A percentile compares a stretch with the other conserved stretches of the same genome.
phyloP scores from a whole-genome alignment of 2,113 vertebrate species.

The Anguilla japonica region DNA sequence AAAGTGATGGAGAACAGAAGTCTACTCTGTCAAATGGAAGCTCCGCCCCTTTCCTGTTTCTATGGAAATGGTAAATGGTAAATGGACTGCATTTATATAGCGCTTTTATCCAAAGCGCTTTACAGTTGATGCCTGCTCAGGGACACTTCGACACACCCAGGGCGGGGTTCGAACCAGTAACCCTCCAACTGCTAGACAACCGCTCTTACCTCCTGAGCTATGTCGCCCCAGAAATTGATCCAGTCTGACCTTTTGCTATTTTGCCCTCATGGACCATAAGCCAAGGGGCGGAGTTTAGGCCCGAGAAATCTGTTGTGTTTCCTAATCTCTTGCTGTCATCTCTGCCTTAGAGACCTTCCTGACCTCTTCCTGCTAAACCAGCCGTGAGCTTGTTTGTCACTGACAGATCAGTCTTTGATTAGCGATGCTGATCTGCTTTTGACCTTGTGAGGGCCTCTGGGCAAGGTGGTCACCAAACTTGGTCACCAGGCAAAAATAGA shows the following conservation, averaged over 20 bases:
- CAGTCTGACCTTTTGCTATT: not conserved
- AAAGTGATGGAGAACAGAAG: not conserved
- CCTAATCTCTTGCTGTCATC: not conserved
- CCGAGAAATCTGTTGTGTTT: not conserved
- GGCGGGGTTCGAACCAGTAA: too few relatives aligned
- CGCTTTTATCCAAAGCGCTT: too few relatives aligned
- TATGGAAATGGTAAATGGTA: too few relatives aligned
- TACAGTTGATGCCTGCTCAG: too few relatives aligned
- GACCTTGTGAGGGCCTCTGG: too few relatives aligned
- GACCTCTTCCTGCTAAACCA: not conserved
- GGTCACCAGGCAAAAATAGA: too few relatives aligned
- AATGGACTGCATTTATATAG: too few relatives aligned
- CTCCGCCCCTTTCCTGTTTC: not conserved
- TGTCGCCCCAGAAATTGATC: too few relatives aligned
- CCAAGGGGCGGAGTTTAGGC: not conserved
- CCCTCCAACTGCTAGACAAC: too few relatives aligned
- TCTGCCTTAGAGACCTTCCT: not conserved
- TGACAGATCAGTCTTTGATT: not conserved
- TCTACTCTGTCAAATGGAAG: not conserved
- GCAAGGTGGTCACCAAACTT: too few relatives aligned
- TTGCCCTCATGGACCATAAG: not conserved
- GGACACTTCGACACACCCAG: too few relatives aligned
- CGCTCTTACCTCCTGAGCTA: too few relatives aligned
- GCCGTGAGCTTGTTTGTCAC: not conserved
- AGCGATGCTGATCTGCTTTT: not conserved